Conservation (phyloP, 2,888 invertebrate genomes). For the Gastrophysa polygoni region DNA sequence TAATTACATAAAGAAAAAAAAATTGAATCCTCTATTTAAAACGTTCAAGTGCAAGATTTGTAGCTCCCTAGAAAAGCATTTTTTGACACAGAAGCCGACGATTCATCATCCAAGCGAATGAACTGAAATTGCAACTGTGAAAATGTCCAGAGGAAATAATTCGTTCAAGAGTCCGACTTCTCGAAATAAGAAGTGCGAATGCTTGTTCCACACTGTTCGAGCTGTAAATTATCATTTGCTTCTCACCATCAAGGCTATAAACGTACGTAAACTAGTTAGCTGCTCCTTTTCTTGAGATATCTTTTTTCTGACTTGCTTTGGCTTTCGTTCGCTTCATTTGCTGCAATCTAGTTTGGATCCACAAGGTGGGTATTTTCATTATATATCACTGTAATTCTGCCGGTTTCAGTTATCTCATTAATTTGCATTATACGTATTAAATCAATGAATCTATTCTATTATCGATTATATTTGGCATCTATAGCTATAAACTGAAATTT, state of each 20-base stretch:
- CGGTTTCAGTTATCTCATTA: no score
- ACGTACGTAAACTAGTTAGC: not conserved
- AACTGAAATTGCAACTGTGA: not conserved
- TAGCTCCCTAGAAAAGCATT: not conserved
- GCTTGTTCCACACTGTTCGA: constrained; percentile 20
- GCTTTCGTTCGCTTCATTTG: not conserved
- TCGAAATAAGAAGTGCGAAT: constrained; percentile 19
- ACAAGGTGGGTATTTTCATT: no score
- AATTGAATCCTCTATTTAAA: no score
- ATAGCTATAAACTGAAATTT: no score
- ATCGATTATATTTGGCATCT: no score
- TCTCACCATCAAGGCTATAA: not conserved
- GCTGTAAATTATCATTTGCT: constrained; percentile 27
- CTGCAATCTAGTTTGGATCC: not conserved
- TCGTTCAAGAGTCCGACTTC: not conserved
- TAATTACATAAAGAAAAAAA: no score
- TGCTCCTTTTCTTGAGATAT: not conserved
- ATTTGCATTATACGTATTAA: no score
- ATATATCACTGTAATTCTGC: no score
- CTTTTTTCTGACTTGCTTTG: not conserved
- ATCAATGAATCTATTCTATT: no score
- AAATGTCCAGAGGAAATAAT: not conserved
- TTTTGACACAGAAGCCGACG: no score
- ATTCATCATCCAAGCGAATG: not conserved
- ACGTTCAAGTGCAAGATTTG: not conserved